Conservation (phyloP, 2,797 vertebrate genomes). For the Rhyacichthys aspro region DNA sequence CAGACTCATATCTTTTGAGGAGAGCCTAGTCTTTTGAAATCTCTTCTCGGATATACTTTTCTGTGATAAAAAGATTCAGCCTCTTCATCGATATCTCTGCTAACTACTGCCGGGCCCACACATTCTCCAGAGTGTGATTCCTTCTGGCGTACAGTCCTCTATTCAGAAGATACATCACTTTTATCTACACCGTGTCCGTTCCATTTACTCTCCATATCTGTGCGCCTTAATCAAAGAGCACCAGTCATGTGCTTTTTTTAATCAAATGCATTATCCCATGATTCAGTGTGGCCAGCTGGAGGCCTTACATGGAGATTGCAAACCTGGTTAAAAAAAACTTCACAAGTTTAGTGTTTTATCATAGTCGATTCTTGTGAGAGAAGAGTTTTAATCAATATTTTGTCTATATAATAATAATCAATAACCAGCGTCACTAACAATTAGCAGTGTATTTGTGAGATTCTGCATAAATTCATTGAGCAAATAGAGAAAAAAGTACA, state of each 20-base stretch:
- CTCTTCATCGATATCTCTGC: no score
- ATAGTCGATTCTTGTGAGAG: no score
- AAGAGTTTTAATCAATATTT: no score
- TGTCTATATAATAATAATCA: no score
- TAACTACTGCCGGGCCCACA: no score
- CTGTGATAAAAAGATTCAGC: no score
- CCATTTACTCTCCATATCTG: slow-evolving; percentile 16
- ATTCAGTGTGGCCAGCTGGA: slow-evolving; percentile 45
- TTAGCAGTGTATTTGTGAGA: background rate
- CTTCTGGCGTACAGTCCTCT: background rate
- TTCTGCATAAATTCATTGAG: slow-evolving; percentile 3
- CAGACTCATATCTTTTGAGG: no score
- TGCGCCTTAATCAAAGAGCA: slow-evolving; percentile 49
- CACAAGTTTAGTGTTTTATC: no score
- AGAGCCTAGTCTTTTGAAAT: no score
- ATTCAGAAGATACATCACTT: background rate
- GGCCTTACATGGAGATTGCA: slow-evolving; percentile 35
- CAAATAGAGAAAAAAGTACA: slow-evolving; percentile 6
- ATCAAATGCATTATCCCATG: slow-evolving; percentile 60
- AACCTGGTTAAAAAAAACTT: background rate
- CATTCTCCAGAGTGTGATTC: no score
- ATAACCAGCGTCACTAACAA: background rate
- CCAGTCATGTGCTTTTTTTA: slow-evolving; percentile 56
- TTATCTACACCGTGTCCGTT: slow-evolving; percentile 11
- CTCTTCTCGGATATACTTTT: no score